Conservation (phyloP, 2,888 invertebrate genomes). For the Conchocele bisecta region DNA sequence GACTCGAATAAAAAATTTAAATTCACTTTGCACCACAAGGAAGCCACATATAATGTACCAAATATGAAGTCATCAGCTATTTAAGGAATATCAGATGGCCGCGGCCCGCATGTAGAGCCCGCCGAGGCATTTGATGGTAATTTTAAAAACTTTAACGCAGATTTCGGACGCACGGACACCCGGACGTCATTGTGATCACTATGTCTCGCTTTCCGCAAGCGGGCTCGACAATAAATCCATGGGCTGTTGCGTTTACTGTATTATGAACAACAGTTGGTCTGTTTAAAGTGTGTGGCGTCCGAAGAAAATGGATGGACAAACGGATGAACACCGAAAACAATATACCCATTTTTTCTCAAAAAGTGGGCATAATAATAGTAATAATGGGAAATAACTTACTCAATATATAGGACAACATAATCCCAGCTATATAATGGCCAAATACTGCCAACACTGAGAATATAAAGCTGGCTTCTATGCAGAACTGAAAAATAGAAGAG, state of each 20-base stretch:
- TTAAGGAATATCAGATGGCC: background rate
- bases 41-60: background rate
- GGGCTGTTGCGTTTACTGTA: too few relatives aligned
- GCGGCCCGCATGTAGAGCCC: too few relatives aligned
- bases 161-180: too few relatives aligned
- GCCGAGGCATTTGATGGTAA: too few relatives aligned
- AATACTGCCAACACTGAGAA: slow-evolving; percentile 74
- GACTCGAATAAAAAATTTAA: too few relatives aligned
- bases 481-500: slow-evolving; percentile 77
- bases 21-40: too few relatives aligned
- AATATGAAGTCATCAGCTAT: background rate
- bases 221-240: too few relatives aligned
- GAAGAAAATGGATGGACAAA: background rate
- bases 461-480: slow-evolving; percentile 72
- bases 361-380: background rate
- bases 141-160: too few relatives aligned
- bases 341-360: background rate
- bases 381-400: slow-evolving; percentile 70
- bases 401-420: slow-evolving; percentile 78
- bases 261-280: too few relatives aligned
- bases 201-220: too few relatives aligned
- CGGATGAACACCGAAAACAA: background rate
- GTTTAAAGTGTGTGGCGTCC: too few relatives aligned
- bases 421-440: slow-evolving; percentile 80
- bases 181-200: too few relatives aligned